phyloP scores from a whole-genome alignment of 2,888 invertebrate genomes.

The Euphydryas editha region DNA sequence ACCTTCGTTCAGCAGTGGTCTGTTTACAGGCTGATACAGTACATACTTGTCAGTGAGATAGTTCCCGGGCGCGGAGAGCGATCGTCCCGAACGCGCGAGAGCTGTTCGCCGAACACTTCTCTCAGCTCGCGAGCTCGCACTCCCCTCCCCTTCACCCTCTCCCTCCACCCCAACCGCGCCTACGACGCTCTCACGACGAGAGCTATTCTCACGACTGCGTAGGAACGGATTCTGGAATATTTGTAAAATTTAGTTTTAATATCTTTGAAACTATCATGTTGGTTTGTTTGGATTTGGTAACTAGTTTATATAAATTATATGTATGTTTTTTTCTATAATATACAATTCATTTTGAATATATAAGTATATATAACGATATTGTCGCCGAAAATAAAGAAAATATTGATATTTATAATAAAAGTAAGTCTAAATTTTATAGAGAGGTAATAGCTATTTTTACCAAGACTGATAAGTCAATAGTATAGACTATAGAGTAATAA shows the following conservation, averaged over 20 bases:
- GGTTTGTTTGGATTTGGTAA: no score
- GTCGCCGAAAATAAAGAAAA: no score
- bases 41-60: conserved; percentile 69
- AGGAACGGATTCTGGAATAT: conserved; percentile 72
- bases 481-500: no score
- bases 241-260: background rate
- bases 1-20: no score
- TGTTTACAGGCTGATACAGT: background rate
- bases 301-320: no score
- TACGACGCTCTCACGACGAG: conserved; percentile 56
- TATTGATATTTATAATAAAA: no score
- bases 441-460: no score
- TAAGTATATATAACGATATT: no score
- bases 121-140: conserved; percentile 40
- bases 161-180: conserved; percentile 38
- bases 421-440: no score
- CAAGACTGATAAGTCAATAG: no score
- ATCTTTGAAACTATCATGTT: background rate
- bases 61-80: conserved; percentile 75
- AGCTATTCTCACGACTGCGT: conserved; percentile 72
- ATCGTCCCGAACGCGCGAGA: conserved; percentile 68
- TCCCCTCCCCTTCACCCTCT: conserved; percentile 38
- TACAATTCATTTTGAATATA: no score
- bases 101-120: conserved; percentile 42
- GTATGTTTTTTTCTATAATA: no score